Conservation (phyloP, 2,113 vertebrate species). For the Sula dactylatra region DNA sequence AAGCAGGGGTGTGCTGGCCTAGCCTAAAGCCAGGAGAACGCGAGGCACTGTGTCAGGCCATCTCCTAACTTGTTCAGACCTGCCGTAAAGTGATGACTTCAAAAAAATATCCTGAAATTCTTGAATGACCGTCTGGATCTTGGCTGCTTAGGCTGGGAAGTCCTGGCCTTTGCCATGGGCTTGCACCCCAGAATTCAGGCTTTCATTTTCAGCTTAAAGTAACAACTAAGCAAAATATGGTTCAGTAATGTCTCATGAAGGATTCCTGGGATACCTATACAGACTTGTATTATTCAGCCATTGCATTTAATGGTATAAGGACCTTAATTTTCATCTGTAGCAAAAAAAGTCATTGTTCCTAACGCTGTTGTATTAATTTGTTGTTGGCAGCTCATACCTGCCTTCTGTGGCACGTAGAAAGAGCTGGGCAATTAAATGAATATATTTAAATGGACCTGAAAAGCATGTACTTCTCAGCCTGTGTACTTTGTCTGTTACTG, state of each 20-base stretch:
- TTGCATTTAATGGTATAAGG: background rate
- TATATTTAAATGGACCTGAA: background rate
- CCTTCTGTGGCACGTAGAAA: background rate
- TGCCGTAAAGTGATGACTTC: background rate
- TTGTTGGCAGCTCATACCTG: background rate
- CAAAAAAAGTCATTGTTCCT: background rate
- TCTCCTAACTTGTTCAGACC: background rate
- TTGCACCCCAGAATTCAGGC: background rate
- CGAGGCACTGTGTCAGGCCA: fast-evolving
- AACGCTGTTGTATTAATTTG: background rate
- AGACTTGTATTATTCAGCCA: background rate
- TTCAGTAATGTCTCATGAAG: background rate
- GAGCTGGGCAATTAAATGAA: background rate
- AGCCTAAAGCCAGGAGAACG: background rate
- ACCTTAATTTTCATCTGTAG: background rate
- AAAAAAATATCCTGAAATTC: background rate
- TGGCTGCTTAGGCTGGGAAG: background rate
- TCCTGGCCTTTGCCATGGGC: background rate
- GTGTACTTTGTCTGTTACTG: background rate
- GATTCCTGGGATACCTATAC: background rate
- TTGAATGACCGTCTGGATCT: background rate
- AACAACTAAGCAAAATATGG: background rate
- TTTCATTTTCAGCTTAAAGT: background rate
- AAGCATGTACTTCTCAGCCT: background rate
- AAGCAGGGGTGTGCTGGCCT: slow-evolving; percentile 51